Percentiles rank a stretch among this genome's conserved stretches.
Evolutionary conservation across 1,140 invertebrate species (phyloP).

Genomic region (Pemphigus obesinymphae): DNA sequence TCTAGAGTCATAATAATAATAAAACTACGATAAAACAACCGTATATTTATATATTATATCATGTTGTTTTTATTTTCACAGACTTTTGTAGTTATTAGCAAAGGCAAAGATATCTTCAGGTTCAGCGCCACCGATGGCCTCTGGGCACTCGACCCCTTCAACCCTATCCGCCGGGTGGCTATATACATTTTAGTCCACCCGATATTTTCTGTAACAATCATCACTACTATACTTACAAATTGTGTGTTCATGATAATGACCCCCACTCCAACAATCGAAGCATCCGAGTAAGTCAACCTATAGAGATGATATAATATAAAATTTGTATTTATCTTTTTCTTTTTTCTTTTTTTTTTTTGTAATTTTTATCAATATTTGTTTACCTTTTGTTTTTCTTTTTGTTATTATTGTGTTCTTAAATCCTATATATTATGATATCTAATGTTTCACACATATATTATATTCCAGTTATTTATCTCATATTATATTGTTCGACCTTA

Average conservation of each 20-base stretch:
- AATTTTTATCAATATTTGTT: conserved; percentile 8
- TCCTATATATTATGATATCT: neutral
- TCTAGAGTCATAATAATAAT: neutral
- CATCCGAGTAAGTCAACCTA: conserved; percentile 82
- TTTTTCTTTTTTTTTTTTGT: conserved; percentile 12
- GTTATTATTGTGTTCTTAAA: neutral
- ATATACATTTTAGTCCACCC: conserved; percentile 97
- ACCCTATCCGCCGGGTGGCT: conserved; percentile 91
- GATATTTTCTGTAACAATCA: conserved; percentile 95
- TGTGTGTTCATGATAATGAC: conserved; percentile 98
- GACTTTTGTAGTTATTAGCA: conserved; percentile 98
- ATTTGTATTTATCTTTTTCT: no score
- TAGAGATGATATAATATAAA: neutral
- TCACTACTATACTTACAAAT: conserved; percentile 94
- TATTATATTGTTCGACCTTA: neutral
- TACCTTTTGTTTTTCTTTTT: neutral
- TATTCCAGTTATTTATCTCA: neutral
- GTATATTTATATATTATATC: no score
- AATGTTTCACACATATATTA: conserved; percentile 1
- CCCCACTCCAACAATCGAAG: conserved; percentile 84
- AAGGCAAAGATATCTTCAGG: conserved; percentile 96
- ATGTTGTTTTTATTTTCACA: conserved; percentile 52
- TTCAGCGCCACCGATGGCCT: conserved; percentile 95
- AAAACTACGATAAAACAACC: neutral
- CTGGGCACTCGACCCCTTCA: conserved; percentile 93